Percentiles rank a stretch among this genome's conserved stretches.
Conservation (phyloP, 1,140 invertebrate species). For the Dreissena rostriformis region DNA sequence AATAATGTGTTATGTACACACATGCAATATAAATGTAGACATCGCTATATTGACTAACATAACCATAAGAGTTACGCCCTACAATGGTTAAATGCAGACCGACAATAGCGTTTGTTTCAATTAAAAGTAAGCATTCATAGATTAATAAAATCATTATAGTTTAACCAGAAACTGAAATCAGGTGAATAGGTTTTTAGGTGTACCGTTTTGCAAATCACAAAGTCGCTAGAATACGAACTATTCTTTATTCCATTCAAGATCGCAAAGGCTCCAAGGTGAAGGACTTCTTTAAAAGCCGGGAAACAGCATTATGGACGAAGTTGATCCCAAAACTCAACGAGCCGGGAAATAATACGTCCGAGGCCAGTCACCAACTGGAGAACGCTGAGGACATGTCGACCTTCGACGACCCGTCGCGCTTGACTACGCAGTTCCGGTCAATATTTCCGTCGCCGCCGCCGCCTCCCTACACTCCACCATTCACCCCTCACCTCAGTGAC, state of each 20-base stretch:
- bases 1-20: too few relatives aligned
- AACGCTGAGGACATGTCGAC: conserved; percentile 81
- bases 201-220: too few relatives aligned
- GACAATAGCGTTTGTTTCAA: too few relatives aligned
- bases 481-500: conserved; percentile 24
- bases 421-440: conserved; percentile 66
- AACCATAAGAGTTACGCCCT: too few relatives aligned
- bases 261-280: conserved; percentile 83
- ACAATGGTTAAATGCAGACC: too few relatives aligned
- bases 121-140: too few relatives aligned
- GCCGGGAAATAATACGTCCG: conserved; percentile 89
- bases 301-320: conserved; percentile 98
- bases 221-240: too few relatives aligned
- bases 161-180: too few relatives aligned
- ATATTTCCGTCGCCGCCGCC: conserved; percentile 79
- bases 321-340: conserved; percentile 97
- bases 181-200: too few relatives aligned
- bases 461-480: conserved; percentile 71
- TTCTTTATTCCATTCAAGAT: conserved; percentile 3
- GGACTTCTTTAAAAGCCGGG: conserved; percentile 96
- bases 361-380: conserved; percentile 91
- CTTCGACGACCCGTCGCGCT: conserved; percentile 73
- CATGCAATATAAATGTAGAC: too few relatives aligned
- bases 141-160: too few relatives aligned
- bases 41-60: too few relatives aligned